Evolutionary conservation across 2,797 vertebrate species (phyloP).

Genomic region (Graptemys geographica): DNA sequence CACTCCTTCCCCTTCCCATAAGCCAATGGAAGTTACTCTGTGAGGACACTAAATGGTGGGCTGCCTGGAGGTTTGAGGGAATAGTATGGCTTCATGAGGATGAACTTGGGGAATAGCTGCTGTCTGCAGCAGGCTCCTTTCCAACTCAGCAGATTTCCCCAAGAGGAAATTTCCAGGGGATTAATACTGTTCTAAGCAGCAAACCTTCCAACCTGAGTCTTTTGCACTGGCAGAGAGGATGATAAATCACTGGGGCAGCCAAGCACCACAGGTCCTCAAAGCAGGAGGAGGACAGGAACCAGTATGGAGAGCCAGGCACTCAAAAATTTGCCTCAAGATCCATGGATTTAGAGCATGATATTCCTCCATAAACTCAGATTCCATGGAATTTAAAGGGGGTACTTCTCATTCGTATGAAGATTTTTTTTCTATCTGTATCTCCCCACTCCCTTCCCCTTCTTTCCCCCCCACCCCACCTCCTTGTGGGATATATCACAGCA

Average conservation of each 20-base stretch:
- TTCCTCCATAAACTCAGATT: background rate
- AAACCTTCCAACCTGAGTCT: background rate
- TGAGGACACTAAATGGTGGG: background rate
- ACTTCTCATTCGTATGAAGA: background rate
- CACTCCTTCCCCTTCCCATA: background rate
- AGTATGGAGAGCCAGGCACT: background rate
- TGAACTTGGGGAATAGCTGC: background rate
- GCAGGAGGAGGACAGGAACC: rapidly evolving
- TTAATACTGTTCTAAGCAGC: background rate
- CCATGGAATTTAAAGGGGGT: background rate
- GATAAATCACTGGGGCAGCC: background rate
- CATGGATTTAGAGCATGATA: rapidly evolving
- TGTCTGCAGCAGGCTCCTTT: background rate
- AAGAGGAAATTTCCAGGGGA: background rate
- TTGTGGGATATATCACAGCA: background rate
- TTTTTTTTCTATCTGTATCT: background rate
- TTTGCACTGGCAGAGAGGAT: rapidly evolving
- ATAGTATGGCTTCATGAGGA: background rate
- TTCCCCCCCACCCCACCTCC: background rate
- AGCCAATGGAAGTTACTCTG: background rate
- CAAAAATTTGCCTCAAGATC: background rate
- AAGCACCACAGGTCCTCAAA: background rate
- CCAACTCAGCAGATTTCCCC: background rate
- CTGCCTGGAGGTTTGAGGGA: background rate
- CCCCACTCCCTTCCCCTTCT: background rate